phyloP scores from a whole-genome alignment of 2,888 invertebrate species.

The Ectemnius cavifrons region DNA sequence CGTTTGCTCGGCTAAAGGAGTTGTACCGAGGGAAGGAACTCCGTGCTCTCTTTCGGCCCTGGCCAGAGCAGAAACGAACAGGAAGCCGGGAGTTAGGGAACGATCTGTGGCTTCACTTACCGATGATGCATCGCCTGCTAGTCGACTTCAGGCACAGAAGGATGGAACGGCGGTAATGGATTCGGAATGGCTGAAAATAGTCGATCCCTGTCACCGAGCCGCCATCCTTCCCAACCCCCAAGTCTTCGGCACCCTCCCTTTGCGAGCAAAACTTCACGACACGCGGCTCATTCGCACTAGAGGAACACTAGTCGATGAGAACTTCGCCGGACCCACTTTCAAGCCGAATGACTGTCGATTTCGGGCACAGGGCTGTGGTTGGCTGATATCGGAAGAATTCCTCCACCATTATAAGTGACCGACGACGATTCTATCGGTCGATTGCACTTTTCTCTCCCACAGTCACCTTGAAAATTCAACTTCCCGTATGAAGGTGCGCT shows the following conservation, averaged over 20 bases:
- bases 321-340: slow-evolving; percentile 3
- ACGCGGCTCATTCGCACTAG: slow-evolving; percentile 8
- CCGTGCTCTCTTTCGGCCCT: not conserved
- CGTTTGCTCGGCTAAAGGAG: slow-evolving; percentile 30
- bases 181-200: slow-evolving; percentile 69
- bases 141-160: slow-evolving; percentile 70
- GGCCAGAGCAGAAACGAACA: slow-evolving; percentile 35
- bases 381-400: slow-evolving; percentile 6
- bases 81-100: slow-evolving; percentile 49
- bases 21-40: slow-evolving; percentile 20
- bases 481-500: not conserved
- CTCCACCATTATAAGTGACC: not conserved
- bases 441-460: no score
- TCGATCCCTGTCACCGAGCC: slow-evolving; percentile 58
- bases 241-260: not conserved
- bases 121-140: slow-evolving; percentile 69
- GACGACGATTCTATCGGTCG: not conserved
- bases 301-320: not conserved
- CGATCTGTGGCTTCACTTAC: slow-evolving; percentile 66
- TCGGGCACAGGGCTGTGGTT: not conserved
- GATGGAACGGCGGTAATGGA: slow-evolving; percentile 68
- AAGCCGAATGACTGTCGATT: slow-evolving; percentile 8
- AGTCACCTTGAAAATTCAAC: not conserved
- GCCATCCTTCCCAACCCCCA: not conserved
- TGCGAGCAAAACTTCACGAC: slow-evolving; percentile 27